Conservation (phyloP, 1,140 invertebrate genomes). For the Episyrphus balteatus region DNA sequence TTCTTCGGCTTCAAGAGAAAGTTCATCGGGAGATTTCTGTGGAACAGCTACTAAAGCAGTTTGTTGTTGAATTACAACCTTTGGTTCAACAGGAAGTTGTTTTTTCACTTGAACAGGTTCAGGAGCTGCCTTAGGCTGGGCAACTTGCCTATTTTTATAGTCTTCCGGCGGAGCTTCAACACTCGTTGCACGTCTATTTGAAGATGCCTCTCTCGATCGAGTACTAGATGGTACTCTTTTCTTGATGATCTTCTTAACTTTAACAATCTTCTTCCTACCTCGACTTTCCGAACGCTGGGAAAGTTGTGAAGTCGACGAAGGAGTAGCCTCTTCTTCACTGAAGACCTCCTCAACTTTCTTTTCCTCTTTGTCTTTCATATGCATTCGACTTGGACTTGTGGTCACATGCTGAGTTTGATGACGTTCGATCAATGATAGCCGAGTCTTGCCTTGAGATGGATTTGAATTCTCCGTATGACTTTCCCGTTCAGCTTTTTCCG, state of each 20-base stretch:
- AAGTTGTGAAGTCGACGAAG: not conserved
- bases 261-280: slow-evolving; percentile 24
- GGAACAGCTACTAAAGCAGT: not conserved
- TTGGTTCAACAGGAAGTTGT: not conserved
- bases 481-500: slow-evolving; percentile 34
- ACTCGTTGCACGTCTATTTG: slow-evolving; percentile 11
- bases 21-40: slow-evolving; percentile 17
- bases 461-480: slow-evolving; percentile 12
- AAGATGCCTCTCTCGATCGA: slow-evolving; percentile 24
- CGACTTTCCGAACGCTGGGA: slow-evolving; percentile 19
- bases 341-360: not conserved
- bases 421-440: slow-evolving; percentile 27
- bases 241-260: slow-evolving; percentile 28
- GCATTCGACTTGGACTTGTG: slow-evolving; percentile 21
- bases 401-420: slow-evolving; percentile 29
- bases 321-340: not conserved
- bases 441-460: slow-evolving; percentile 17
- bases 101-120: not conserved
- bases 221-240: slow-evolving; percentile 26
- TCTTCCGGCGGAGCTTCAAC: slow-evolving; percentile 1
- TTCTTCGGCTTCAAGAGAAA: slow-evolving; percentile 46
- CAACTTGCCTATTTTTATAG: not conserved
- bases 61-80: not conserved
- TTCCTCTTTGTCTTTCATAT: slow-evolving; percentile 6
- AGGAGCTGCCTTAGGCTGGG: not conserved